A percentile compares a stretch with the other conserved stretches of the same genome.
phyloP scores from a whole-genome alignment of 1,140 invertebrate genomes.

The Hormaphis cornu region DNA sequence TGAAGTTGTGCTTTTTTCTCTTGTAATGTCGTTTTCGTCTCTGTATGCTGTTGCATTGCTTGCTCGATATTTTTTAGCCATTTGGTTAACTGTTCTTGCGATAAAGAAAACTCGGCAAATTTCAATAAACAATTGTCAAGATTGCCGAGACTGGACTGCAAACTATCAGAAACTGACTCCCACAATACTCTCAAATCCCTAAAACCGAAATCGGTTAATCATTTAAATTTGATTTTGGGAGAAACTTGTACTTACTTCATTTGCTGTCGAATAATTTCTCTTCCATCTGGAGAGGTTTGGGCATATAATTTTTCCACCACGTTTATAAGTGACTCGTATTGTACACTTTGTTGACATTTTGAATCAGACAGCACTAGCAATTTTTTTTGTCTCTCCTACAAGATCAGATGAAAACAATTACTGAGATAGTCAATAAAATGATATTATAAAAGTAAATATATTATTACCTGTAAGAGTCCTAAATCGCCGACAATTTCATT shows the following conservation, averaged over 20 bases:
- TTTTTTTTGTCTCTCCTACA: slow-evolving; percentile 68
- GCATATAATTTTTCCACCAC: slow-evolving; percentile 84
- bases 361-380: slow-evolving; percentile 71
- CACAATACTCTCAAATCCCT: slow-evolving; percentile 70
- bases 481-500: slow-evolving; percentile 82
- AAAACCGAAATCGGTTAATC: slow-evolving; percentile 31
- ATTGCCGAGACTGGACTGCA: slow-evolving; percentile 66
- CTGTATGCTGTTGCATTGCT: slow-evolving; percentile 82
- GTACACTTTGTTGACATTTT: slow-evolving; percentile 66
- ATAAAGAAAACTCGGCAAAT: slow-evolving; percentile 76
- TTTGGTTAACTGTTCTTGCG: slow-evolving; percentile 82
- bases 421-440: not conserved
- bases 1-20: slow-evolving; percentile 86
- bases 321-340: slow-evolving; percentile 77
- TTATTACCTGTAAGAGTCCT: slow-evolving; percentile 52
- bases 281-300: slow-evolving; percentile 85
- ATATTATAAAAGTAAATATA: not conserved
- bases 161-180: slow-evolving; percentile 76
- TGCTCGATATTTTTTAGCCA: slow-evolving; percentile 86
- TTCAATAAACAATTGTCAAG: slow-evolving; percentile 80
- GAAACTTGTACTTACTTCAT: slow-evolving; percentile 46
- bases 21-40: slow-evolving; percentile 80
- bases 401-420: not conserved
- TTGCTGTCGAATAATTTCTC: slow-evolving; percentile 83
- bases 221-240: not conserved